Base-by-base conservation (phyloP, 1,140 invertebrate species). In the Calliopsis andreniformis region DNA sequence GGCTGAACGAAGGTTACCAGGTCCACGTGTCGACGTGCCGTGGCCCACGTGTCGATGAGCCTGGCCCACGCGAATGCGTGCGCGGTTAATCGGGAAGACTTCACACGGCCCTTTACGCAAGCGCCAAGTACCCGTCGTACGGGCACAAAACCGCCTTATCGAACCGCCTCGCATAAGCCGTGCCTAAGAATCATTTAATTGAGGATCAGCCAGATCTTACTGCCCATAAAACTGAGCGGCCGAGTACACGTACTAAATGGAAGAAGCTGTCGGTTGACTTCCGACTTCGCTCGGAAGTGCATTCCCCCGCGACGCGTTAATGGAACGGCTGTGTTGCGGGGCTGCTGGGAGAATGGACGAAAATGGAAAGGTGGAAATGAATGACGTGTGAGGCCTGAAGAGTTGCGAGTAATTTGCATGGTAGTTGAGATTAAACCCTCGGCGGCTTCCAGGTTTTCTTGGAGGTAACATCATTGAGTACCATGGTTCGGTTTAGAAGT, bases 161-260 rank as follows among this genome's bases (percentile, higher is more conserved):
- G 64, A 51, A 32, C 6, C 12, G 25, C 23, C 51, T 61, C 56
- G 47, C 58, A 66, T 45, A 68, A 85, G 64, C n/a, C 30, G 39
- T 39, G 23, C 53, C 70, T 79, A 67, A 85, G 58, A 66, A 75
- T 76, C 69, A 42, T 86, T 76, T 78, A 80, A 86, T 83, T 75
- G 53, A 61, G 73, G 73, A 84, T 83, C 35, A 76, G 23, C 49
- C 4, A 12, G 66, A 76, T 45, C 59, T 56, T 35, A 66, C n/a
- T 61, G 58, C 23, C 73, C 58, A 68, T 81, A 78, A 80, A 86
- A 76, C 35, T 14, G 61, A 51, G 25, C 51, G 71, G 4, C n/a
- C 39, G 39, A 16, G 28, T 20, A 23, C 39, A 1, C 14, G 3
- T 14, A 4, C 42, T 58, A 49, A 75, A n/a, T 67, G 63, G 53